Base-by-base conservation (phyloP, 2,113 vertebrate genomes). In the Leucopternis melanops region DNA sequence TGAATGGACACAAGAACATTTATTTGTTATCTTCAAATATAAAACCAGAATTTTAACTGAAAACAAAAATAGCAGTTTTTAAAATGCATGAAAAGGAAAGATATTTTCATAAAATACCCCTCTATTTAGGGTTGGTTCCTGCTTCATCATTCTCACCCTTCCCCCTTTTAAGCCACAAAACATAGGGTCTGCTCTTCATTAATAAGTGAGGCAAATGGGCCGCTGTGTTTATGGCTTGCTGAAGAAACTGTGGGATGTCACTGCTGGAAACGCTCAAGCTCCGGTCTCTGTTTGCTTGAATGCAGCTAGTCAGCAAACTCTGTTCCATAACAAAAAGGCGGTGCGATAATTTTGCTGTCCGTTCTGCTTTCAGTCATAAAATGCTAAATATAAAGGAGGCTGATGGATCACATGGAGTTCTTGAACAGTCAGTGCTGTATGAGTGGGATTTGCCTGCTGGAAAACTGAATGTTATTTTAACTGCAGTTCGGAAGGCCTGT, bases 131-230 rank as follows among this genome's bases (percentile, higher is more conserved):
- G 18, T 13, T 7, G 7, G 5, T 45, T 81, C 38, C 38, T 66
- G 26, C 67, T 80, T 84, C 7, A 2, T 32, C 15, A 0, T 69
- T 69, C 63, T 70, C 57, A 13, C 22, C 8, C 34, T 59, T 63
- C 65, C 38, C 70, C 22, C 12, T 49, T 32, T 71, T 6, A 26
- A 69, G 4, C 61, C 29, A 14, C 31, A 11, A 34, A 36, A 38
- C 0, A 1, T 1, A 1, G 26, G 5, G 6, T 34, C 23, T 47
- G 71, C 0, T 50, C 44, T 2, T 86, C 31, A 2, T 63, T 32
- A 49, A 25, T 2, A 4, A 61, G 8, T 3, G 5, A 50, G 38
- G 47, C 14, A 22, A 22, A 59, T 0, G 15, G 25, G 57, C 52
- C 8, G 0, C 40, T 6, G 27, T 17, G 16, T 5, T 45, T 11